These are phyloP conservation scores for Tapirus indicus DNA, from an alignment of 2,797 vertebrate genomes.

Conservation along the genomic window DNA sequence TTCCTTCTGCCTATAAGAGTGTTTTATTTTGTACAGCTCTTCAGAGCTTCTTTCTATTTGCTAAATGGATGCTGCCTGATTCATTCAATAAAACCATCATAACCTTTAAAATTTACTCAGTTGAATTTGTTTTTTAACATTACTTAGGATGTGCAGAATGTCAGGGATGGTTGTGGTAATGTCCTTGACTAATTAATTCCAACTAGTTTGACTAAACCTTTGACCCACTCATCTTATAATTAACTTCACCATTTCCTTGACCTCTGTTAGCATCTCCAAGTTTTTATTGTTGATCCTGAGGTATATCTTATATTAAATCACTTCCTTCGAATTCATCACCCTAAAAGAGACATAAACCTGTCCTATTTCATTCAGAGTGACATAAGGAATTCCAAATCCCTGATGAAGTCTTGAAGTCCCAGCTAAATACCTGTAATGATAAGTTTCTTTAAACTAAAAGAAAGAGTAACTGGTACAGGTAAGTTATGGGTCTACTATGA, in stretches of 20 bases:
- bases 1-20: too few relatives aligned
- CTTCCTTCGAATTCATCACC: too few relatives aligned
- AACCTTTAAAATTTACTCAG: too few relatives aligned
- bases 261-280: background rate
- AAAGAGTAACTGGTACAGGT: background rate
- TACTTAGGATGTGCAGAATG: background rate
- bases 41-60: too few relatives aligned
- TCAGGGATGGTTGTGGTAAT: background rate
- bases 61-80: too few relatives aligned
- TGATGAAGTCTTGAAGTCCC: background rate
- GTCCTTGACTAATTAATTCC: background rate
- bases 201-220: background rate
- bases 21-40: too few relatives aligned
- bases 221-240: background rate
- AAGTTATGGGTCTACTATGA: background rate
- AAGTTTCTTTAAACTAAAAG: background rate
- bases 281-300: background rate
- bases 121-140: too few relatives aligned
- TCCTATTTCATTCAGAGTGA: too few relatives aligned
- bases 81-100: too few relatives aligned
- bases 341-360: too few relatives aligned
- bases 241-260: background rate
- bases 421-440: background rate
- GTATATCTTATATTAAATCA: too few relatives aligned
- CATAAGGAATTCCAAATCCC: background rate